Evolutionary conservation across 1,140 invertebrate genomes (phyloP).

Genomic region (Drosophila lini): DNA sequence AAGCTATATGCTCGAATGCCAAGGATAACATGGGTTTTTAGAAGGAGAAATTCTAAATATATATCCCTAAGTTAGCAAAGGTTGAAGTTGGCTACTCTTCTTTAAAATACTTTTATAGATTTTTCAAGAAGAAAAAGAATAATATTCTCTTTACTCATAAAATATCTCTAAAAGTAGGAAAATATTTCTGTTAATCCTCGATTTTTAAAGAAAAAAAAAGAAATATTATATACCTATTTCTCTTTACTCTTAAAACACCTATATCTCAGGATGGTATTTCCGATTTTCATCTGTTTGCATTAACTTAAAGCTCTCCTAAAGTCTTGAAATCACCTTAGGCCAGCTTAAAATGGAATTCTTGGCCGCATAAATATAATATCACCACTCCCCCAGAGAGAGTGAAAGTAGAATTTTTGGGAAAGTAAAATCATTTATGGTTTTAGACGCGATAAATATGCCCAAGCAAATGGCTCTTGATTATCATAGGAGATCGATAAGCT

Average conservation of each 20-base stretch:
- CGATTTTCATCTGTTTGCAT: constrained; percentile 3
- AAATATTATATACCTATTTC: not conserved
- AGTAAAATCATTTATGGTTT: constrained; percentile 32
- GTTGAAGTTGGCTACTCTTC: not conserved
- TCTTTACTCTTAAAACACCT: not conserved
- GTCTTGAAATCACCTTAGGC: not conserved
- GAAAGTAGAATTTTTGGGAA: constrained; percentile 47
- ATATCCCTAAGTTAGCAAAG: not conserved
- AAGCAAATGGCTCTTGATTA: constrained; percentile 50
- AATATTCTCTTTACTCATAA: not conserved
- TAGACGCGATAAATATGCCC: constrained; percentile 31
- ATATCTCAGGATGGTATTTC: not conserved
- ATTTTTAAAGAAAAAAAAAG: not conserved
- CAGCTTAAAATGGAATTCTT: constrained; percentile 13
- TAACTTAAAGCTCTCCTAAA: not conserved
- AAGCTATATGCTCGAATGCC: constrained; percentile 16
- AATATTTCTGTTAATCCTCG: not conserved
- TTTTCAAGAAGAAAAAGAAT: not conserved
- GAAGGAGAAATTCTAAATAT: not conserved
- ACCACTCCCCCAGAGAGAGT: constrained; percentile 8
- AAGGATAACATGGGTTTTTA: constrained; percentile 29
- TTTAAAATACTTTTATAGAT: not conserved
- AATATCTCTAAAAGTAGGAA: too few relatives aligned
- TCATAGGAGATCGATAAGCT: constrained; percentile 73
- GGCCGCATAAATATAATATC: not conserved